phyloP scores from a whole-genome alignment of 2,888 invertebrate species.

The Ditula angustiorana region DNA sequence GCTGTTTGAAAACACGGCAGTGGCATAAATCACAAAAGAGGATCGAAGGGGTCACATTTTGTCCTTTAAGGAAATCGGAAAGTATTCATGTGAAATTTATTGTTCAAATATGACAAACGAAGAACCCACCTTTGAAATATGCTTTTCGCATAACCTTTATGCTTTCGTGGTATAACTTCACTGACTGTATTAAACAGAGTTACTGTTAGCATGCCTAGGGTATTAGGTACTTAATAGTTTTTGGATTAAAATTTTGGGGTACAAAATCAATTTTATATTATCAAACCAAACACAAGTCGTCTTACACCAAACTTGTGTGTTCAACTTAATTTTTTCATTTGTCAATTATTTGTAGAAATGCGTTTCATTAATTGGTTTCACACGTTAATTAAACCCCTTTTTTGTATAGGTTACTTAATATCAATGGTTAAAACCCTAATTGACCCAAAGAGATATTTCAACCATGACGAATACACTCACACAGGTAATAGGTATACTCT shows the following conservation, averaged over 20 bases:
- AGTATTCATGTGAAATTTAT: conserved; percentile 33
- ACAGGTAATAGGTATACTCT: conserved; percentile 47
- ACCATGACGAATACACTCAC: conserved; percentile 24
- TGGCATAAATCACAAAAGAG: conserved; percentile 76
- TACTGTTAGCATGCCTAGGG: no score
- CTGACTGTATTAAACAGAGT: neutral
- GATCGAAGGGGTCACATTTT: conserved; percentile 60
- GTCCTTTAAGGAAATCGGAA: conserved; percentile 47
- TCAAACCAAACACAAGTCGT: no score
- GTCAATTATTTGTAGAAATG: no score
- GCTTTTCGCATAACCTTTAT: neutral
- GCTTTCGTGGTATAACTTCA: no score
- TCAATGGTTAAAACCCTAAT: no score
- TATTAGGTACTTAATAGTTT: no score
- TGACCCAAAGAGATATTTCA: conserved; percentile 1
- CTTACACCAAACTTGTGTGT: no score
- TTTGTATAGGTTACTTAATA: no score
- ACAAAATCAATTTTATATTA: no score
- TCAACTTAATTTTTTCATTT: no score
- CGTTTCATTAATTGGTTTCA: conserved; percentile 21
- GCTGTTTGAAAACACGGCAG: conserved; percentile 61
- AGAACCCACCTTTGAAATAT: neutral
- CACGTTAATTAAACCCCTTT: conserved; percentile 29
- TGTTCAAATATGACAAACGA: conserved; percentile 27
- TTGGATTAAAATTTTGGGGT: no score